phyloP scores from a whole-genome alignment of 2,113 vertebrate genomes.

The Meleagris gallopavo region DNA sequence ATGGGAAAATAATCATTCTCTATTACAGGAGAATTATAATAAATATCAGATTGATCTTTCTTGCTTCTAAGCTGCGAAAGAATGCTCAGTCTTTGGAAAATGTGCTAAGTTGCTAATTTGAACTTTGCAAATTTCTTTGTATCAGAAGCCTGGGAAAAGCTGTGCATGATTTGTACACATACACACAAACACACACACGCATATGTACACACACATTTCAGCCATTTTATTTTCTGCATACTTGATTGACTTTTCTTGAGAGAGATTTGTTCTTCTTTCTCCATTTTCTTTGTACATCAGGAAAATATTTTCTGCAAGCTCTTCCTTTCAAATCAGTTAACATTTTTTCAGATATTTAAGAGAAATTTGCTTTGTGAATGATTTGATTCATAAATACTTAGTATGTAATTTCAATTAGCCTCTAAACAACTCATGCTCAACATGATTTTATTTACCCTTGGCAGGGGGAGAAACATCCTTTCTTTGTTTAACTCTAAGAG shows the following conservation, averaged over 20 bases:
- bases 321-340: not conserved
- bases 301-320: not conserved
- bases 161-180: not conserved
- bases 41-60: not conserved
- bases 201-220: not conserved
- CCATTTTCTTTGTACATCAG: not conserved
- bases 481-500: not conserved
- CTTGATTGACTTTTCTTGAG: not conserved
- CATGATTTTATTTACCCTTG: not conserved
- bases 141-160: not conserved
- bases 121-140: not conserved
- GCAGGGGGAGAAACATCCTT: not conserved
- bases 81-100: constrained; percentile 4
- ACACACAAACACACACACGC: rapidly evolving
- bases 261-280: not conserved
- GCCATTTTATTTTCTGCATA: not conserved
- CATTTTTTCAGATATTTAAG: not conserved
- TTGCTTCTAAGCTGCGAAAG: not conserved
- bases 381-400: not conserved
- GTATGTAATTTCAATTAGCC: not conserved
- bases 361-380: not conserved
- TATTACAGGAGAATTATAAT: not conserved
- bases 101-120: not conserved
- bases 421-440: not conserved
- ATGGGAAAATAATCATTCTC: not conserved